Percentiles rank a stretch among this genome's conserved stretches.
These are phyloP conservation scores for Lasioglossum marginatum DNA, from an alignment of 2,888 invertebrate genomes.

Conservation along the genomic window DNA sequence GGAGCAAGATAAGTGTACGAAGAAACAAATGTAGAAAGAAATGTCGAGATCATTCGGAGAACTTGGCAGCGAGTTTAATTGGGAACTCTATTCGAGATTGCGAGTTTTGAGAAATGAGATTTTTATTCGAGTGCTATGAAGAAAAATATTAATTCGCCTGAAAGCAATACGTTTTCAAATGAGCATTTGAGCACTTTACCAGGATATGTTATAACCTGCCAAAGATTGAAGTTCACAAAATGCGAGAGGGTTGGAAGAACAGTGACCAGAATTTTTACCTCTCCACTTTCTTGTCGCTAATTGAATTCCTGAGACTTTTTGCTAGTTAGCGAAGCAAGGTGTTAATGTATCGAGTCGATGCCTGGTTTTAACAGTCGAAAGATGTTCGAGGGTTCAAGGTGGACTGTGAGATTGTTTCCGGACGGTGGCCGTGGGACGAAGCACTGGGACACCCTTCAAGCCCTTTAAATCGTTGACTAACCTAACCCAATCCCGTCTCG, in stretches of 20 bases:
- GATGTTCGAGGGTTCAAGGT: conserved; percentile 3
- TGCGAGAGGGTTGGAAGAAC: background rate
- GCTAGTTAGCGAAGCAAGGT: background rate
- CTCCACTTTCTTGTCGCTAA: background rate
- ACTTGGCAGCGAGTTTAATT: conserved; percentile 4
- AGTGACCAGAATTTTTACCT: background rate
- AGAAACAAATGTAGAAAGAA: conserved; percentile 1
- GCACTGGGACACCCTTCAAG: conserved; percentile 27
- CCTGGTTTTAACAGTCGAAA: background rate
- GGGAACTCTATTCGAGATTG: background rate
- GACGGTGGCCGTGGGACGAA: conserved; percentile 24
- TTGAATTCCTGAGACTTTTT: background rate
- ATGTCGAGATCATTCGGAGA: background rate
- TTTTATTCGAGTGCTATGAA: background rate
- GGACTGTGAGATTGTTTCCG: conserved; percentile 15
- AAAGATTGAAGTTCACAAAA: background rate
- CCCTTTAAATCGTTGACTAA: conserved; percentile 69
- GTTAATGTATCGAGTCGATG: background rate
- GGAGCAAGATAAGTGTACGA: background rate
- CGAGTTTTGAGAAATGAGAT: background rate
- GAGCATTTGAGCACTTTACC: background rate
- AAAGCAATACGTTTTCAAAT: background rate
- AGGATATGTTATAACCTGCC: too few species aligned
- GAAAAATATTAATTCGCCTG: background rate
- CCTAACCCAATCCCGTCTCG: conserved; percentile 61